Base-by-base conservation (phyloP, 2,113 vertebrate species). In the Campylomormyrus tamandua region DNA sequence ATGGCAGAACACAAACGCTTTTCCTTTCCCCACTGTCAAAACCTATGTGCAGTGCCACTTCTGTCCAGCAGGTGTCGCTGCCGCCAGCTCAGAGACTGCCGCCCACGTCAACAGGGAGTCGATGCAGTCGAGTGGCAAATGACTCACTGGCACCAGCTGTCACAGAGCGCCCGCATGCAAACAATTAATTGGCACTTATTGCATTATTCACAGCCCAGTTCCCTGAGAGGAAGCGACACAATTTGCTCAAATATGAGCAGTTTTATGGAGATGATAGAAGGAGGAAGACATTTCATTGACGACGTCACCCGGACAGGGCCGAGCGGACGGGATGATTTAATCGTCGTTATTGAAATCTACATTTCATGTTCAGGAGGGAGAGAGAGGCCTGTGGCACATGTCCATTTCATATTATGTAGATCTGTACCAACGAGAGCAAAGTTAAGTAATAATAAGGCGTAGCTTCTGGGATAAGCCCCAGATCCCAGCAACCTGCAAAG, bases 111-210 rank as follows among this genome's bases (percentile, higher is more conserved):
- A 49, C 27, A 35, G 45, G 24, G 4, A 86, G 31, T 2, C 35
- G 24, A 89, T 35, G 46, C 58, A 70, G 24, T 48, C n/a, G 19
- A 21, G n/a, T 53, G 50, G 50, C 50, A 87, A 87, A 87, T 74
- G 56, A 70, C 45, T 88, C 87, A 88, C 42, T 70, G 87, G 56
- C 35, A 70, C 53, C 56, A 62, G 56, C 56, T 42, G 56, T 58
- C 39, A 46, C 86, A 35, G 31, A 35, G 42, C 21, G 56, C 35
- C 39, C 46, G 58, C 56, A 66, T 88, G 86, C 86, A 66, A 88
- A 88, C 53, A 66, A 88, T 88, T 42, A 88, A 58, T 66, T 58
- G 45, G 87, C 66, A 87, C n/a, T 87, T 87, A 87, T 87, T 50
- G 49, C 50, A 39, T 89, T 70, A 77, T 49, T 89, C 66, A 89